These are phyloP conservation scores for Vultur gryphus DNA, from an alignment of 2,797 vertebrate species.

Conservation along the genomic window DNA sequence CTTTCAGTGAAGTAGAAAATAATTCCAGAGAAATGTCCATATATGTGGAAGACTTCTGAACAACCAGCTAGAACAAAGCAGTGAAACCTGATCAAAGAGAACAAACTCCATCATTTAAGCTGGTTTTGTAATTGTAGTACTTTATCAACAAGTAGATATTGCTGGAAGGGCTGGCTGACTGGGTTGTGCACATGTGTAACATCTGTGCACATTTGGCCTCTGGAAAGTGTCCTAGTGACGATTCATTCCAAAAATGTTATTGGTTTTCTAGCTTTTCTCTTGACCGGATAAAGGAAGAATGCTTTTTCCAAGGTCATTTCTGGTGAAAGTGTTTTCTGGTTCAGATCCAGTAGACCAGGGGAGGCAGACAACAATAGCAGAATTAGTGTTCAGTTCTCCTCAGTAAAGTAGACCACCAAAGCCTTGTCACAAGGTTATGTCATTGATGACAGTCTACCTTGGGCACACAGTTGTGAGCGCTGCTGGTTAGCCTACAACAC, in stretches of 20 bases:
- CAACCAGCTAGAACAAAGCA: neutral
- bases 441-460: neutral
- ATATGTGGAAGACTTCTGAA: neutral
- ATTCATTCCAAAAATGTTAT: neutral
- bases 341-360: neutral
- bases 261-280: constrained; percentile 14
- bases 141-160: neutral
- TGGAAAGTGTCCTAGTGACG: constrained; percentile 15
- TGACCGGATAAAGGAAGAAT: neutral
- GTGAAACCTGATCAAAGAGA: constrained; percentile 25
- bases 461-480: neutral
- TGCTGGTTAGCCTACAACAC: neutral
- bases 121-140: neutral
- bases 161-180: neutral
- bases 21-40: neutral
- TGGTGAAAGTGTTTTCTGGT: neutral
- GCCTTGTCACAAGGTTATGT: neutral
- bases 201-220: constrained; percentile 13
- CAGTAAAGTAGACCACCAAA: neutral
- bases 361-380: neutral
- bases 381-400: neutral
- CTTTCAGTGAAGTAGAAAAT: neutral
- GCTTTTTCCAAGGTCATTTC: neutral
- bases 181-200: constrained; percentile 39
- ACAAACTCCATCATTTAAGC: neutral